Percentiles rank a stretch among this genome's conserved stretches.
Conservation (phyloP, 2,797 vertebrate genomes). For the Momotus momota region DNA sequence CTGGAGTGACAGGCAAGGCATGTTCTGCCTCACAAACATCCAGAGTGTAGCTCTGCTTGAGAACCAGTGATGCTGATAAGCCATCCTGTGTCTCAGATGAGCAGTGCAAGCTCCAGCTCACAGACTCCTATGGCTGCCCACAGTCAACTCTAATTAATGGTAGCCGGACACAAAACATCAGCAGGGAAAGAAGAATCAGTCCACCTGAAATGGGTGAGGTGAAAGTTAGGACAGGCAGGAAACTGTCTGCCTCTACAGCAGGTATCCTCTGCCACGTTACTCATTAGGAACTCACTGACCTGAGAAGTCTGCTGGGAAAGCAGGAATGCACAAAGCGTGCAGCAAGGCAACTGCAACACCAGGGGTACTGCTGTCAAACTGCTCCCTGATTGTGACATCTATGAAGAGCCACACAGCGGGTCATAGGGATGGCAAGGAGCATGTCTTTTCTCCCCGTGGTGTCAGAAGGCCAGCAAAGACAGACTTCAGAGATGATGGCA, state of each 20-base stretch:
- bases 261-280: background rate
- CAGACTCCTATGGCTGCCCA: background rate
- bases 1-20: background rate
- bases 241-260: background rate
- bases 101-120: background rate
- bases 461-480: background rate
- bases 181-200: background rate
- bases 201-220: background rate
- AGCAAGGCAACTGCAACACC: background rate
- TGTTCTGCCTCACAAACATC: background rate
- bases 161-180: background rate
- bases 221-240: background rate
- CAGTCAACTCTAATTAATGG: background rate
- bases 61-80: background rate
- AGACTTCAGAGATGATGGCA: background rate
- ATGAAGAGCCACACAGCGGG: background rate
- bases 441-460: rapidly evolving
- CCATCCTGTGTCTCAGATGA: background rate
- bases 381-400: background rate
- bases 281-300: background rate
- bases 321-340: background rate
- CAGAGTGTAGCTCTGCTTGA: background rate
- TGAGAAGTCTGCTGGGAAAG: background rate
- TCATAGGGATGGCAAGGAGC: background rate
- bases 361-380: background rate